Base-by-base conservation (phyloP, 92 coral and sea anemone genomes). In the Paramuricea clavata region DNA sequence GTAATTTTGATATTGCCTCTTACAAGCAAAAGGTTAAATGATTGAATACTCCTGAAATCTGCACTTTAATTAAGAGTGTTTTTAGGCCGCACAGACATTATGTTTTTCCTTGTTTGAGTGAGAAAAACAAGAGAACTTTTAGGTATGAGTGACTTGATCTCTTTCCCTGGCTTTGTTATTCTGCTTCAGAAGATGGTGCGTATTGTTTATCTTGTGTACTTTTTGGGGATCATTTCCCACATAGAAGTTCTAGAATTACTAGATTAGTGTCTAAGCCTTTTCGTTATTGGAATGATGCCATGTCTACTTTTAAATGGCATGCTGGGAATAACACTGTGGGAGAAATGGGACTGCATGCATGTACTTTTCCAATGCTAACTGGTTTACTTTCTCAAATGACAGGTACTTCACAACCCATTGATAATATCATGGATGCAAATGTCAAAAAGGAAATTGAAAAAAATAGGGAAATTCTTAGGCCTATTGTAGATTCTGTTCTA, bases 141-240 rank as follows among this genome's bases (percentile, higher is more conserved):
- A 35, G 12, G 19, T 71, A 41, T 21, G 33, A 36, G 23, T 74
- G 80, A 21, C 31, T 74, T 22, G 34, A n/a, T 8, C 1, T 17
- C 3, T 74, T 5, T 22, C 26, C 57, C n/a, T 74, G 80, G 59
- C 57, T 74, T n/a, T 74, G 76, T 70, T 70, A 33, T 36, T 70
- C 76, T 5, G 41, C 76, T 6, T 30, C 41, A 3, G 21, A 21
- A 36, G 47, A 70, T 70, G 76, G 76, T 70, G 76, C 76, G 1
- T 70, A 7, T 16, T 70, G 76, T 33, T 70, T 70, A 23, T 44
- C 76, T 5, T 70, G 76, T 34, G 76, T 70, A 28, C 43, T 70
- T 23, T 70, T 74, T 28, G 80, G 80, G 34, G 80, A 74, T 27
- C 11, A 25, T 16, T 74, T 35, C 35, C 57, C 43, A 3, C 3